Percentiles rank a stretch among this genome's conserved stretches.
These are phyloP conservation scores for Antechinus stuartii DNA, from an alignment of 2,113 vertebrate genomes.

Conservation along the genomic window DNA sequence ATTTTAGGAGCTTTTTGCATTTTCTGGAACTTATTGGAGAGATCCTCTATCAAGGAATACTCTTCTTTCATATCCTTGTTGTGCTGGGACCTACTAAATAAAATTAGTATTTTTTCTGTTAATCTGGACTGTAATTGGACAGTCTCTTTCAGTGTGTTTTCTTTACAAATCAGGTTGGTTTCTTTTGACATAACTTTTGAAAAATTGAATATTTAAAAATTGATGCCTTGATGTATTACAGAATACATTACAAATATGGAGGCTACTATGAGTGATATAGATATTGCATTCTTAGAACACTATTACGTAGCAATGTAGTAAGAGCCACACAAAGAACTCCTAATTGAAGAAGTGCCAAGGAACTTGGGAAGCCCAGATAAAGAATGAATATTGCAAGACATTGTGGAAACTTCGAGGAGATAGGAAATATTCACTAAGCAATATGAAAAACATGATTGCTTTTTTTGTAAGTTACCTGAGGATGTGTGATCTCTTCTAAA, in stretches of 20 bases:
- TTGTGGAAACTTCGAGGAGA: neutral
- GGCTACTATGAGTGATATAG: neutral
- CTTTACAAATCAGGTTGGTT: neutral
- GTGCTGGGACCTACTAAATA: neutral
- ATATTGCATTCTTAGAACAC: neutral
- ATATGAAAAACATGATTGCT: neutral
- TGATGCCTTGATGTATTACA: neutral
- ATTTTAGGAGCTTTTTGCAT: neutral
- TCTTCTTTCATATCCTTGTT: neutral
- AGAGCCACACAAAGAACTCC: neutral
- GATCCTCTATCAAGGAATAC: neutral
- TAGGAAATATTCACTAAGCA: neutral
- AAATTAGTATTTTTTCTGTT: neutral
- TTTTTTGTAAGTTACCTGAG: neutral
- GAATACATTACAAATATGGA: neutral
- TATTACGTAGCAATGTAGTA: neutral
- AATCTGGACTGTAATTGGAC: neutral
- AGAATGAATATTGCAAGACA: neutral
- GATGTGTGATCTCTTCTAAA: neutral
- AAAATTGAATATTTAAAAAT: neutral
- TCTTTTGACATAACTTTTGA: neutral
- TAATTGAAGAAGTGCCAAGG: neutral
- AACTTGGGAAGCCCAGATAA: neutral
- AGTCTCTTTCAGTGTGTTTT: neutral
- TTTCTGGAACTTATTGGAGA: neutral